A percentile compares a stretch with the other conserved stretches of the same genome.
These are phyloP conservation scores for Varecia variegata DNA, from an alignment of 2,797 vertebrate species.

Conservation along the genomic window DNA sequence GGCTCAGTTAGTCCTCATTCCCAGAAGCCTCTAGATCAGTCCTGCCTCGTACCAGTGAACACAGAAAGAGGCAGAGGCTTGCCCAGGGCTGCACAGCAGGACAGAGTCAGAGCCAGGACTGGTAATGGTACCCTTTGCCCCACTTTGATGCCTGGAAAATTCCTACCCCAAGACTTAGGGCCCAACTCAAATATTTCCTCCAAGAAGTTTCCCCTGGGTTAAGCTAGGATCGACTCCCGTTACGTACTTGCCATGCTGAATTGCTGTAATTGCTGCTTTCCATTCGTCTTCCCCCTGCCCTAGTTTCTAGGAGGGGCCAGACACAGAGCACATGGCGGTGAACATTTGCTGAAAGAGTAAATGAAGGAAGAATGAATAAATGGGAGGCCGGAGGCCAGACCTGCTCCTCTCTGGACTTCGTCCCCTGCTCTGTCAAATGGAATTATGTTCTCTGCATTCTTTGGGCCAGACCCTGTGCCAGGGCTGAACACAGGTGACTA, in stretches of 20 bases:
- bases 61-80: neutral
- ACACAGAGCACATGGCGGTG: neutral
- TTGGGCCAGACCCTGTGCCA: neutral
- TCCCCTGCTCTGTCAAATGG: neutral
- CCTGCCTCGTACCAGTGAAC: neutral
- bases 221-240: neutral
- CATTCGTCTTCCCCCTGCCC: neutral
- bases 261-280: neutral
- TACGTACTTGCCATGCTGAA: neutral
- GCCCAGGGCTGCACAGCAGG: neutral
- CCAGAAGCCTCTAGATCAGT: neutral
- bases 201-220: neutral
- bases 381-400: neutral
- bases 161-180: neutral
- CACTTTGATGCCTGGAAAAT: neutral
- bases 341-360: neutral
- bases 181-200: neutral
- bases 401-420: neutral
- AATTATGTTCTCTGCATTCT: neutral
- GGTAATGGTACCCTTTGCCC: neutral
- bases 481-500: neutral
- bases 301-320: neutral
- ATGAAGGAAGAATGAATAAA: neutral
- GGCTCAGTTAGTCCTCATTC: neutral
- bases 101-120: neutral